A percentile compares a stretch with the other conserved stretches of the same genome.
phyloP scores from a whole-genome alignment of 2,113 vertebrate species.

The Triplophysa tibetana region DNA sequence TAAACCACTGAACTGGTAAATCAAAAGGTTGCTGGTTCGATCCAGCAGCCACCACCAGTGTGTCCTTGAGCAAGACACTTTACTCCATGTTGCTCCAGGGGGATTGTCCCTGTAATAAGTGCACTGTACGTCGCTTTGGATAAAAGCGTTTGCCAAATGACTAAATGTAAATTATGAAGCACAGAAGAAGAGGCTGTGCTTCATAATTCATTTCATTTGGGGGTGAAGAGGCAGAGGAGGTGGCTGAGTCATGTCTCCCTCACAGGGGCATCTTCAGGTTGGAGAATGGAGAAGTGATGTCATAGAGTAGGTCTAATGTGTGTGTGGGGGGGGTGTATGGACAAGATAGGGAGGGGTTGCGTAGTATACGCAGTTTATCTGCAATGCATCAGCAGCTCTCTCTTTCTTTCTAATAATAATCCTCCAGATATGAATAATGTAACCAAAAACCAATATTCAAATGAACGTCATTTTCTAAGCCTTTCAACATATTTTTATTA shows the following conservation, averaged over 20 bases:
- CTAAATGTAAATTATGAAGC: too few species aligned
- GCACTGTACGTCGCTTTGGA: too few species aligned
- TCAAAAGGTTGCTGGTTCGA: too few species aligned
- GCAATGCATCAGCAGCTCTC: constrained; percentile 79
- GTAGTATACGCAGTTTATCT: constrained; percentile 79
- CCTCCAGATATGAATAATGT: constrained; percentile 35
- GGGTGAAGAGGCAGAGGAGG: constrained; percentile 9
- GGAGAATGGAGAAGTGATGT: constrained; percentile 63
- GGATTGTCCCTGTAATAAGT: too few species aligned
- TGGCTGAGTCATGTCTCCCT: constrained; percentile 34
- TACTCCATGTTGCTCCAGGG: too few species aligned
- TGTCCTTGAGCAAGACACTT: too few species aligned
- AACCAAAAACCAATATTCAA: constrained; percentile 27
- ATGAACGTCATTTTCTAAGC: constrained; percentile 27
- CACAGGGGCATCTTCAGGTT: constrained; percentile 27
- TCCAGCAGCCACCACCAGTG: too few species aligned
- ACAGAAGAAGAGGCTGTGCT: too few species aligned
- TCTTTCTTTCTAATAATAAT: constrained; percentile 18
- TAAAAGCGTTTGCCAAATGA: too few species aligned
- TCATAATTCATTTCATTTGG: background rate
- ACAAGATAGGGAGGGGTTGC: constrained; percentile 65
- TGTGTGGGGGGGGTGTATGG: constrained; percentile 37
- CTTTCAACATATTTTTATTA: constrained; percentile 4
- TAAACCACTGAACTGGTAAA: too few species aligned
- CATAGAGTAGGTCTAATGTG: constrained; percentile 53